Base-by-base conservation (phyloP, 2,797 vertebrate genomes). In the Scyliorhinus canicula region DNA sequence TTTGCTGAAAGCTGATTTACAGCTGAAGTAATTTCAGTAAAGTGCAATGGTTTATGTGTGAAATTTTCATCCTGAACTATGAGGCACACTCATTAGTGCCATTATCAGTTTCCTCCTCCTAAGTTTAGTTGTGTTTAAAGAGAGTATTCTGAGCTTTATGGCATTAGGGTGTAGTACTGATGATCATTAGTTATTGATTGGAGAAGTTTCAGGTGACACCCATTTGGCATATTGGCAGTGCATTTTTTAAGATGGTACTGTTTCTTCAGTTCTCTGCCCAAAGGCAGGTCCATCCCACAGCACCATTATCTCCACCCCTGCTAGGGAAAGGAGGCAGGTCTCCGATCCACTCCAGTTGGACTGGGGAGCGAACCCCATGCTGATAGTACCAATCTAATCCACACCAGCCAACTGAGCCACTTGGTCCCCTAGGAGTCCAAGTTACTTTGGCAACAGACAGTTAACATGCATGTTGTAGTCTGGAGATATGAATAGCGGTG, bases 1-100 rank as follows among this genome's bases (percentile, higher is more conserved):
- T 65, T 63, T 63, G 57, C 21, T 91, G 60, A 60, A 91, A 91
- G n/a, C 88, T 91, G 88, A 91, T 65, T 91, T 91, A 24, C n/a
- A 63, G 86, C 12, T 55, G 52, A 12, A 52, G 50, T 44, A 63
- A 44, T 79, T 79, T 44, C 77, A 44, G 74, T 79, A 21, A 79
- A 79, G n/a, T 44, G 40, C 40, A 47, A 24, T 47, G n/a, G 60
- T 28, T 40, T 19, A 5, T 65, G n/a, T 91, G n/a, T 65, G 85
- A 88, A 88, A 60, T n/a, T 35, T n/a, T 88, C 16, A 19, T 60
- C 16, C 35, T 88, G 52, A 60, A 19, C 35, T n/a, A 28, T 35
- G 31, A 88, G 28, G 5, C 44, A 28, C 40, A 65, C 57, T 0
- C n/a, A 91, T 4, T 40, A 35, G 85, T 57, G 35, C 31, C 55